These are phyloP conservation scores for Procavia capensis DNA, from an alignment of 2,113 vertebrate species.

Conservation along the genomic window DNA sequence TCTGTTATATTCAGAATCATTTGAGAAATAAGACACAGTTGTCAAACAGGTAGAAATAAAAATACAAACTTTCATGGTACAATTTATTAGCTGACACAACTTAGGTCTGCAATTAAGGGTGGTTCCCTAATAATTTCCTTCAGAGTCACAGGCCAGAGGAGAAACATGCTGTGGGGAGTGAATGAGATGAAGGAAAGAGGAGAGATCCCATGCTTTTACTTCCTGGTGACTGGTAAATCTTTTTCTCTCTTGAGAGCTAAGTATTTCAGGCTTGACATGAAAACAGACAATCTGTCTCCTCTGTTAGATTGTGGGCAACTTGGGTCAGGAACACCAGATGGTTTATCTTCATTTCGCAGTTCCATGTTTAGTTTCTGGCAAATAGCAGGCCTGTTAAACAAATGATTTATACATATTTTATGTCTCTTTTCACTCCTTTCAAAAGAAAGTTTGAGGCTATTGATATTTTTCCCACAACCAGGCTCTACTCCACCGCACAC, in stretches of 20 bases:
- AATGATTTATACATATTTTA: conserved; percentile 31
- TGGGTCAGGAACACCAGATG: conserved; percentile 3
- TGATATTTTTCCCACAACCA: not conserved
- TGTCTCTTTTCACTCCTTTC: conserved; percentile 56
- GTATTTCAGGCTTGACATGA: conserved; percentile 63
- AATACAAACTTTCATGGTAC: conserved; percentile 43
- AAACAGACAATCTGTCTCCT: conserved; percentile 66
- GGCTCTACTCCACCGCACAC: not conserved
- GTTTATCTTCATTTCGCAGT: conserved; percentile 48
- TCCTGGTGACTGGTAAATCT: conserved; percentile 10
- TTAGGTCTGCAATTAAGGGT: conserved; percentile 45
- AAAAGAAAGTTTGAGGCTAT: conserved; percentile 45
- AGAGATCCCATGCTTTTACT: not conserved
- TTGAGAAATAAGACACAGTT: conserved; percentile 61
- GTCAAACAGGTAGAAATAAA: conserved; percentile 64
- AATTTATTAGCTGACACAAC: conserved; percentile 18
- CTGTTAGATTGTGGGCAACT: conserved; percentile 27
- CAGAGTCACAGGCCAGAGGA: not conserved
- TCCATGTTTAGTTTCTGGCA: not conserved
- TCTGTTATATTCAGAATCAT: conserved; percentile 45
- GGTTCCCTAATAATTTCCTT: not conserved
- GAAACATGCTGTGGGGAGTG: not conserved
- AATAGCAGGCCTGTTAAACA: not conserved
- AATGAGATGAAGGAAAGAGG: not conserved
- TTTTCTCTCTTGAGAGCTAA: conserved; percentile 38